Evolutionary conservation across 2,797 vertebrate species (phyloP).

Genomic region (Eurystomus glaucurus): DNA sequence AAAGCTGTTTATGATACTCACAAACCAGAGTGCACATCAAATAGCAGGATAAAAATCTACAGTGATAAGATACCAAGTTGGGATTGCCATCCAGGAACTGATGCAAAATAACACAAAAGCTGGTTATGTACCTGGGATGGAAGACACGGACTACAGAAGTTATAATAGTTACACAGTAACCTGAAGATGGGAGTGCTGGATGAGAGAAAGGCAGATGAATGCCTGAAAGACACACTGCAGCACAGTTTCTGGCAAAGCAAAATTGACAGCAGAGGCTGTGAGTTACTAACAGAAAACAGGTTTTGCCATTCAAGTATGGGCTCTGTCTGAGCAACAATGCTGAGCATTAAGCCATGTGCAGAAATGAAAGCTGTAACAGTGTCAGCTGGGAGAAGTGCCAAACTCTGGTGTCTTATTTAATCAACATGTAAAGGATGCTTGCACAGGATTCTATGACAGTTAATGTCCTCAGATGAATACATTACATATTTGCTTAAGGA

Average conservation of each 20-base stretch:
- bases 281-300: neutral
- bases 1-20: neutral
- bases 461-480: neutral
- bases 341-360: neutral
- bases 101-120: neutral
- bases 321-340: neutral
- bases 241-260: neutral
- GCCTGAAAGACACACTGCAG: neutral
- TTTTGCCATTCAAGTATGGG: neutral
- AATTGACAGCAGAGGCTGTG: neutral
- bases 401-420: neutral
- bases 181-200: neutral
- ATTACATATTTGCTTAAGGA: neutral
- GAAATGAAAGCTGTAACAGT: neutral
- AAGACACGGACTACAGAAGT: neutral
- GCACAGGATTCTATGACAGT: neutral
- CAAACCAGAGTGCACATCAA: neutral
- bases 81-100: neutral
- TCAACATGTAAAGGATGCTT: neutral
- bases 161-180: neutral
- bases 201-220: neutral
- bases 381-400: neutral
- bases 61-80: neutral
- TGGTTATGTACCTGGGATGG: neutral
- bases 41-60: constrained; percentile 1